These are phyloP conservation scores for Nerophis ophidion DNA, from an alignment of 2,113 vertebrate species.

Conservation along the genomic window DNA sequence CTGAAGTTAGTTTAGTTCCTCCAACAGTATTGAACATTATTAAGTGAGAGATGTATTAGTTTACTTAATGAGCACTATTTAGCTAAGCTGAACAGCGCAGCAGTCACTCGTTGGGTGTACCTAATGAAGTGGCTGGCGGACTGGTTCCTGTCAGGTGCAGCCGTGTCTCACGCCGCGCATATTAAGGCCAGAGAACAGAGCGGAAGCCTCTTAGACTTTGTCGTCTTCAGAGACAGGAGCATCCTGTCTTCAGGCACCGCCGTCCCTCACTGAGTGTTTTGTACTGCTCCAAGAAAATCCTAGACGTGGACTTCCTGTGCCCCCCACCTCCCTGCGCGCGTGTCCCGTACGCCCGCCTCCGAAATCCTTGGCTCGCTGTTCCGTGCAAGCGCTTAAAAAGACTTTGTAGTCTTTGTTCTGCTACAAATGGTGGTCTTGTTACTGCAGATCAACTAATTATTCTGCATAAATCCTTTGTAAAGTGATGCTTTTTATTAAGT, in stretches of 20 bases:
- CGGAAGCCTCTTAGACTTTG: constrained; percentile 28
- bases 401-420: background rate
- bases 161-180: constrained; percentile 50
- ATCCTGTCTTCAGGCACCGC: constrained; percentile 49
- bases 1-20: too few relatives aligned
- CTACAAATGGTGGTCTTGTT: background rate
- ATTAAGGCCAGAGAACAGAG: constrained; percentile 43
- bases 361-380: constrained; percentile 34
- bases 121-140: background rate
- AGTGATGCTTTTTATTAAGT: too few relatives aligned
- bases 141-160: constrained; percentile 50
- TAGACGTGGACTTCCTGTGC: constrained; percentile 61
- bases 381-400: constrained; percentile 15
- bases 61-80: too few relatives aligned
- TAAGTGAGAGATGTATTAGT: too few relatives aligned
- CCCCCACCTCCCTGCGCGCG: constrained; percentile 12
- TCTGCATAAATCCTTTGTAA: too few relatives aligned
- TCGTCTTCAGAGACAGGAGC: constrained; percentile 49
- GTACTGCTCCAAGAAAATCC: constrained; percentile 56
- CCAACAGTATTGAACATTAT: too few relatives aligned
- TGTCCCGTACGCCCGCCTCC: constrained; percentile 14
- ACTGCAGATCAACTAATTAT: background rate
- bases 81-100: too few relatives aligned
- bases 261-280: constrained; percentile 52
- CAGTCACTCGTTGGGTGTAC: background rate